Conservation (phyloP, 2,888 invertebrate genomes). For the Spodoptera exigua region DNA sequence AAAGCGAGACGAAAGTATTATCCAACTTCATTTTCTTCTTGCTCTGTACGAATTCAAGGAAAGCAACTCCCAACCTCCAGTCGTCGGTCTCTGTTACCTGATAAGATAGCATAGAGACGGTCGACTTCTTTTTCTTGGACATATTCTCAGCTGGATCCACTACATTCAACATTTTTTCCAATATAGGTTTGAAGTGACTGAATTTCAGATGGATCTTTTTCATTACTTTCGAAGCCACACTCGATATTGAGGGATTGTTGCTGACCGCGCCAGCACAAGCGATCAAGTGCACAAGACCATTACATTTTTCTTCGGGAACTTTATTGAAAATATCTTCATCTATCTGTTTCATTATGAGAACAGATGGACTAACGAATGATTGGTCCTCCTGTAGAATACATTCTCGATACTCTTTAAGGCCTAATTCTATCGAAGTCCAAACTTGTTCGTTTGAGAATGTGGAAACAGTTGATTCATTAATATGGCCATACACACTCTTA, state of each 20-base stretch:
- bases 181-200: conserved; percentile 88
- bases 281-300: conserved; percentile 86
- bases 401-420: conserved; percentile 87
- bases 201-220: conserved; percentile 91
- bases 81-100: conserved; percentile 90
- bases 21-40: conserved; percentile 94
- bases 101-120: conserved; percentile 85
- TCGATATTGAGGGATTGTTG: conserved; percentile 89
- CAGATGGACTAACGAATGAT: conserved; percentile 77
- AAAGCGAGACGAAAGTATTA: conserved; percentile 91
- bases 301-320: conserved; percentile 82
- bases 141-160: conserved; percentile 75
- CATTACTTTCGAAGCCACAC: conserved; percentile 90
- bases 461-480: conserved; percentile 86
- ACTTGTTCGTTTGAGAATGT: conserved; percentile 80
- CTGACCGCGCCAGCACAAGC: conserved; percentile 88
- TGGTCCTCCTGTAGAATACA: conserved; percentile 78
- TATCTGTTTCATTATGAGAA: conserved; percentile 89
- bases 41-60: conserved; percentile 95
- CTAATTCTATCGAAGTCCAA: conserved; percentile 89
- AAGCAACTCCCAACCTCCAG: conserved; percentile 94
- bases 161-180: conserved; percentile 90
- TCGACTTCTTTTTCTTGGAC: conserved; percentile 81
- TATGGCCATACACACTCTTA: conserved; percentile 87
- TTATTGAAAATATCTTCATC: conserved; percentile 87